Base-by-base conservation (phyloP, 2,113 vertebrate genomes). In the Marmota monax region DNA sequence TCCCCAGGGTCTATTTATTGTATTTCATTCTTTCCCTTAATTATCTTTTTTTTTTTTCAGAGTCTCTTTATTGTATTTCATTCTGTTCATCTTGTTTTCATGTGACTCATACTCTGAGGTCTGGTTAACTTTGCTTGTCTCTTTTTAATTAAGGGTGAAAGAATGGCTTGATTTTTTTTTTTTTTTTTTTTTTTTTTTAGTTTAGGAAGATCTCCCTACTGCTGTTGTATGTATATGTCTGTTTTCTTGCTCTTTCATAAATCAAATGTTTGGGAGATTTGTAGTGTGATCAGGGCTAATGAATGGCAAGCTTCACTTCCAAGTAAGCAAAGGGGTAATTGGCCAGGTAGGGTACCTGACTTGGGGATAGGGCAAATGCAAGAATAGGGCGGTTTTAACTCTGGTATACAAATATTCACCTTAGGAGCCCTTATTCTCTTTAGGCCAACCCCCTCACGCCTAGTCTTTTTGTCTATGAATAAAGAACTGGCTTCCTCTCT, bases 181-280 rank as follows among this genome's bases (percentile, higher is more conserved):
- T 92, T 88, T 45, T 37, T 37, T 37, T 37, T 45, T 45, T 45
- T 45, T 45, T 45, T 51, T 39, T 39, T 39, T 39, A 39, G 39
- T 39, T 34, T 67, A 73, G 39, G 37, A 72, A 34, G 32, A 20
- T 27, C 73, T 82, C 72, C 67, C 67, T 51, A 37, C 18, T 61
- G 67, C 16, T 56, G 0, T 67, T 80, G 4, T 14, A 51, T 32
- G 25, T 18, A 11, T 22, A 18, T 84, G 9, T 72, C 37, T 63
- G 5, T 53, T 94, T 70, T 92, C 34, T 61, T 92, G 7, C 29
- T 94, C 53, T 73, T 88, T 94, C 48, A 20, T 61, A 73, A 90
- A 69, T 25, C 16, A 61, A 70, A 74, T 58, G 2, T 58, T 65
- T 76, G 20, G 70, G 34, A 88, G 69, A 51, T 77, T 27, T 95